Evolutionary conservation across 2,888 invertebrate species (phyloP).

Genomic region (Pristionchus exspectatus): DNA sequence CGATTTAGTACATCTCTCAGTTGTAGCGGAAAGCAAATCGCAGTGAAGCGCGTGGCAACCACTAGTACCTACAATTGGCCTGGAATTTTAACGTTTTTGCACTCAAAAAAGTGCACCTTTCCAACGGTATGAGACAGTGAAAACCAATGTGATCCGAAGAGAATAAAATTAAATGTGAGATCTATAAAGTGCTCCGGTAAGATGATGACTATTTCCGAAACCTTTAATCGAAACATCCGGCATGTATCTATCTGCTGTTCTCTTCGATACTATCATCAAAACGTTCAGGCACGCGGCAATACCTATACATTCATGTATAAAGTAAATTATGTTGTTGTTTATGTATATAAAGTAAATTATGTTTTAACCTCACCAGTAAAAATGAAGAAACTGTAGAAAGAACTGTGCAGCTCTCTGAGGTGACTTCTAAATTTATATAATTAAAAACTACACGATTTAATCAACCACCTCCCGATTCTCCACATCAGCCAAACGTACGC

Average conservation of each 20-base stretch:
- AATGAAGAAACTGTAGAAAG: background rate
- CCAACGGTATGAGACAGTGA: constrained; percentile 1
- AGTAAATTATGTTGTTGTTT: too few species aligned
- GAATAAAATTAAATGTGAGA: background rate
- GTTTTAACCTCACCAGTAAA: background rate
- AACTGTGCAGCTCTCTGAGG: background rate
- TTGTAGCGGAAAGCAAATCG: background rate
- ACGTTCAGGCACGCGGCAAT: background rate
- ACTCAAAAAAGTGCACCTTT: background rate
- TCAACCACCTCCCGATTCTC: background rate
- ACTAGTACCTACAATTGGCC: background rate
- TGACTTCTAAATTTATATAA: background rate
- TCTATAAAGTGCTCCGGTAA: background rate
- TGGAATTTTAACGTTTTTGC: background rate
- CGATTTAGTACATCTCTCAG: background rate
- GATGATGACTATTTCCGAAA: background rate
- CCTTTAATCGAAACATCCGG: background rate
- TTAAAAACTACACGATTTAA: background rate
- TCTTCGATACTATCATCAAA: background rate
- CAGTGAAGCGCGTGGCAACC: background rate
- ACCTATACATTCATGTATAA: too few species aligned
- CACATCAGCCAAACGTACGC: constrained; percentile 34
- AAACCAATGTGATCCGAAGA: background rate
- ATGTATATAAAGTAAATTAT: too few species aligned
- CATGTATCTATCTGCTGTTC: background rate